A percentile compares a stretch with the other conserved stretches of the same genome.
Conservation (phyloP, 2,888 invertebrate genomes). For the Boloria selene region DNA sequence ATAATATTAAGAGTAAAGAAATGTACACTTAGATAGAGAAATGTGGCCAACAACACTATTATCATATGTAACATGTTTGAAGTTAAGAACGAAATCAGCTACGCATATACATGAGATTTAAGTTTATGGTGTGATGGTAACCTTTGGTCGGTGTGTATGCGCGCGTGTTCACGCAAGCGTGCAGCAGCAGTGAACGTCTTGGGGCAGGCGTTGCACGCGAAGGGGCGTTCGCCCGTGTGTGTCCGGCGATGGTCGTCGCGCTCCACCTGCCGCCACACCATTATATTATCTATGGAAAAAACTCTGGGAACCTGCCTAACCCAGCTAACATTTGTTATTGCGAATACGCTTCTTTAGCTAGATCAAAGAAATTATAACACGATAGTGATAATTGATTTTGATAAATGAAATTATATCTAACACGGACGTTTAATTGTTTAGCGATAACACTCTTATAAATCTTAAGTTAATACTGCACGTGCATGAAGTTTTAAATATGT, state of each 20-base stretch:
- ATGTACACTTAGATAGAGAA: no score
- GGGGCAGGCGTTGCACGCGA: slow-evolving; percentile 74
- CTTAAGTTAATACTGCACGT: not conserved
- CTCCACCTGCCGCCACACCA: slow-evolving; percentile 65
- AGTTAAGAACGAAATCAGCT: not conserved
- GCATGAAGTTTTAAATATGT: no score
- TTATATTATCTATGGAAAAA: slow-evolving; percentile 31
- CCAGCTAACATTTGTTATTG: slow-evolving; percentile 1
- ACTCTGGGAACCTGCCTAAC: slow-evolving; percentile 40
- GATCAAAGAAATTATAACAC: not conserved
- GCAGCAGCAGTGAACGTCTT: slow-evolving; percentile 80
- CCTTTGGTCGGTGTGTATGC: slow-evolving; percentile 79
- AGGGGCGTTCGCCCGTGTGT: slow-evolving; percentile 78
- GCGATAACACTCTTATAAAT: not conserved
- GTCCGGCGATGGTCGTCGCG: slow-evolving; percentile 79
- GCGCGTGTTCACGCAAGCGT: slow-evolving; percentile 75
- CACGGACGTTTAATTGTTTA: not conserved
- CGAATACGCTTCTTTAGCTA: slow-evolving; percentile 3
- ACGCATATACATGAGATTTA: not conserved
- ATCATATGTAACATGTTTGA: no score
- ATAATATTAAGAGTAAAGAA: no score
- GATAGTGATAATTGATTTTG: slow-evolving; percentile 4
- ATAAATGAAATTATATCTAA: not conserved
- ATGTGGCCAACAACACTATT: no score
- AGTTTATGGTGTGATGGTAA: slow-evolving; percentile 40